These are phyloP conservation scores for Pyrochroa serraticornis DNA, from an alignment of 2,888 invertebrate genomes.

Conservation along the genomic window DNA sequence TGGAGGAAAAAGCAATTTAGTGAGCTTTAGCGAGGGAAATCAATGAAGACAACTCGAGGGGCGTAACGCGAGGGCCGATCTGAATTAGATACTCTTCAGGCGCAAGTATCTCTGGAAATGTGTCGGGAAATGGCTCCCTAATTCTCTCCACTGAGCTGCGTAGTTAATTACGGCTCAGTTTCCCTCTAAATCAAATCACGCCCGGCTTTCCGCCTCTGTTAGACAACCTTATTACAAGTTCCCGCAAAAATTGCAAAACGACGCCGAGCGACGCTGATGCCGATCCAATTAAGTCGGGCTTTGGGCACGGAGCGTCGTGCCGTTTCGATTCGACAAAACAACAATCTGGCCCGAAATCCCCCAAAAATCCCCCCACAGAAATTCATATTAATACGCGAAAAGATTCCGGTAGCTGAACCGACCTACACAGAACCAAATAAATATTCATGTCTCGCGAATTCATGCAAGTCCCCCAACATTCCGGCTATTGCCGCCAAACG, in stretches of 20 bases:
- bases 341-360: background rate
- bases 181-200: slow-evolving; percentile 52
- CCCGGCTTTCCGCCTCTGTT: slow-evolving; percentile 42
- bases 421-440: no score
- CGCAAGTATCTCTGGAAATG: slow-evolving; percentile 47
- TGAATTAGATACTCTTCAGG: slow-evolving; percentile 52
- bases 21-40: slow-evolving; percentile 55
- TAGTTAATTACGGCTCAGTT: slow-evolving; percentile 53
- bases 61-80: slow-evolving; percentile 39
- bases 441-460: no score
- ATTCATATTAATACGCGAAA: no score
- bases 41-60: slow-evolving; percentile 52
- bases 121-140: slow-evolving; percentile 49
- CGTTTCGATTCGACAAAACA: background rate
- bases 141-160: slow-evolving; percentile 46
- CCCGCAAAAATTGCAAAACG: slow-evolving; percentile 42
- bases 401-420: no score
- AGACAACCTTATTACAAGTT: slow-evolving; percentile 43
- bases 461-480: no score
- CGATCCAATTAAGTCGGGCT: slow-evolving; percentile 29
- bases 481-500: no score
- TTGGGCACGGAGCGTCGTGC: background rate
- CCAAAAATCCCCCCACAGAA: background rate
- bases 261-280: slow-evolving; percentile 11
- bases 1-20: slow-evolving; percentile 54